Conservation (phyloP, 2,113 vertebrate genomes). For the Myotis yumanensis region DNA sequence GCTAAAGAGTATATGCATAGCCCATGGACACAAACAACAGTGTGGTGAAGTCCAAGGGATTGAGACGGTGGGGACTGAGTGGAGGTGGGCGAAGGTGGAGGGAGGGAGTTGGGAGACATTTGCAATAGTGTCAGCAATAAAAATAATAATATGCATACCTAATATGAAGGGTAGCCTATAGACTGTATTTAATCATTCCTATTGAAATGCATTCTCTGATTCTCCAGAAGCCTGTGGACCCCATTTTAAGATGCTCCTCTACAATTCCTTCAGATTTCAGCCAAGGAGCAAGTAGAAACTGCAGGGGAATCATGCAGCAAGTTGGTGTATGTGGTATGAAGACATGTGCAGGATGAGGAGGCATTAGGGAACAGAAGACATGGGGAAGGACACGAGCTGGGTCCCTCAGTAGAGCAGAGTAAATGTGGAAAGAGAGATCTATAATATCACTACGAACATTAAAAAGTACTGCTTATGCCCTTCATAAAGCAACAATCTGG, state of each 20-base stretch:
- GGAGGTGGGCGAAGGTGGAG: too few relatives aligned
- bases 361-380: background rate
- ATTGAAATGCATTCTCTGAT: background rate
- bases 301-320: background rate
- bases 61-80: too few relatives aligned
- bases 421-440: background rate
- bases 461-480: background rate
- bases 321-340: rapidly evolving
- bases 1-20: too few relatives aligned
- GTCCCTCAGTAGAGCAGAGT: background rate
- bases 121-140: too few relatives aligned
- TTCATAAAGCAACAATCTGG: background rate
- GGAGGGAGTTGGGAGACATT: too few relatives aligned
- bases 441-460: rapidly evolving
- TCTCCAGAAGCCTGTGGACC: background rate
- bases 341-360: rapidly evolving
- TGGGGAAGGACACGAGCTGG: background rate
- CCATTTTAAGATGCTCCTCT: background rate
- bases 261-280: background rate
- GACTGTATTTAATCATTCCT: background rate
- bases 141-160: background rate
- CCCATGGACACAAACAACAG: too few relatives aligned
- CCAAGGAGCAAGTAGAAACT: background rate
- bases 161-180: background rate
- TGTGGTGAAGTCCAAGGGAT: too few relatives aligned